phyloP scores from a whole-genome alignment of 2,113 vertebrate species.

The Climacteris rufus region DNA sequence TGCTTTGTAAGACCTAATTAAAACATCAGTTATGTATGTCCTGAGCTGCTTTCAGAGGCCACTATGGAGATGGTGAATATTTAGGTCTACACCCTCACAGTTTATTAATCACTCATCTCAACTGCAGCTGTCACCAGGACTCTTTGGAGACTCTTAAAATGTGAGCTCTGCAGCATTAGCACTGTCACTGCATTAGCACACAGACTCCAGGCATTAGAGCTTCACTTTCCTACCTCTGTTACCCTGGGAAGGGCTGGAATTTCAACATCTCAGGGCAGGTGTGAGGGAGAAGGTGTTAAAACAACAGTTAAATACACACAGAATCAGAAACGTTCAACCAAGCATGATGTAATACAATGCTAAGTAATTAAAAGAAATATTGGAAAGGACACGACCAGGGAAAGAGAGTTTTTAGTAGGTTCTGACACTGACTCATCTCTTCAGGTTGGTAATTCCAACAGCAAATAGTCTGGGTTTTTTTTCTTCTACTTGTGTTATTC shows the following conservation, averaged over 20 bases:
- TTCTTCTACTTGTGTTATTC: neutral
- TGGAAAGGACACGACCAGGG: neutral
- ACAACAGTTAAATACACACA: neutral
- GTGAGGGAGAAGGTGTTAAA: neutral
- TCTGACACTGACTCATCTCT: neutral
- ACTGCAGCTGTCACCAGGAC: neutral
- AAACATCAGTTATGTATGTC: neutral
- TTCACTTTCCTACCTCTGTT: neutral
- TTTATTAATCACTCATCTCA: neutral
- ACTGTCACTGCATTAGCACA: neutral
- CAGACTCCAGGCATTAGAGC: neutral
- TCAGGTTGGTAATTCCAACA: neutral
- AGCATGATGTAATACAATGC: neutral
- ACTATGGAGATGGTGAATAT: neutral
- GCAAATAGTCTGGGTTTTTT: neutral
- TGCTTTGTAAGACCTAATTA: neutral
- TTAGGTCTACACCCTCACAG: neutral
- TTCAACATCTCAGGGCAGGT: fast-evolving
- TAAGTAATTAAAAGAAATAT: neutral
- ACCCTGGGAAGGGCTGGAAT: neutral
- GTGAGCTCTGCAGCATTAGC: neutral
- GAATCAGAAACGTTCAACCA: neutral
- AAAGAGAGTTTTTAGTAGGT: neutral
- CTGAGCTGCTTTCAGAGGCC: neutral
- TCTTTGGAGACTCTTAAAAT: neutral